Base-by-base conservation (phyloP, 2,888 invertebrate genomes). In the Pterobdella sp. region DNA sequence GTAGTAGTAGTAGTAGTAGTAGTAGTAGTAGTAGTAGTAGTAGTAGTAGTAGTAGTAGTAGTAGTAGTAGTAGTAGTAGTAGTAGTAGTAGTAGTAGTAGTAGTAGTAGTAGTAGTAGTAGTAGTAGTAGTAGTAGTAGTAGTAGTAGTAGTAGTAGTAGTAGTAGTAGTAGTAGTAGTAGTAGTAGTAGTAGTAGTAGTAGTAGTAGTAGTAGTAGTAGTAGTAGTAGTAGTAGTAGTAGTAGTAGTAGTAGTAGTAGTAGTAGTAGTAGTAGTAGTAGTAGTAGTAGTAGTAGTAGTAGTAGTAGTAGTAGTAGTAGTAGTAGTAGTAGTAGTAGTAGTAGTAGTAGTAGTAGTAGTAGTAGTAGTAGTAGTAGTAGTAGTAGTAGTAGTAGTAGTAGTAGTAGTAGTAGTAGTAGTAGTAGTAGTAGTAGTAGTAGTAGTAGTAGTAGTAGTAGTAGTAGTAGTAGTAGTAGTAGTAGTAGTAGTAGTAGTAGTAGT, bases 1-100 rank as follows among this genome's bases (percentile, higher is more conserved):
- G 60, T 56, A 56, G 60, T 56, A 56, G 60, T 56, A 56, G 60
- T 56, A 56, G 60, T 56, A 56, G 60, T 56, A 56, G 60, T 56
- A 56, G n/a, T 56, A 56, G 60, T 56, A 56, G 60, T 56, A 56
- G 60, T 56, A 56, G 60, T 56, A 56, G 60, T 56, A 56, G 60
- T 56, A 56, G 60, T 56, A 56, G 60, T 56, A 56, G 60, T 56
- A 56, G 60, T 56, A 56, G n/a, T 56, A 56, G 60, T 56, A 56
- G 60, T 56, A 56, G 60, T 56, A 56, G n/a, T 56, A 56, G 60
- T 56, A 56, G 60, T 56, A 56, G 60, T 56, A 56, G 60, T 56
- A 56, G n/a, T 56, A 56, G 60, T 56, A 56, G 60, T 56, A 56
- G 60, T 56, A 56, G 60, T 56, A 56, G 60, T 56, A 56, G 60